phyloP scores from a whole-genome alignment of 92 coral and sea anemone genomes.

The Actinernus sp. region DNA sequence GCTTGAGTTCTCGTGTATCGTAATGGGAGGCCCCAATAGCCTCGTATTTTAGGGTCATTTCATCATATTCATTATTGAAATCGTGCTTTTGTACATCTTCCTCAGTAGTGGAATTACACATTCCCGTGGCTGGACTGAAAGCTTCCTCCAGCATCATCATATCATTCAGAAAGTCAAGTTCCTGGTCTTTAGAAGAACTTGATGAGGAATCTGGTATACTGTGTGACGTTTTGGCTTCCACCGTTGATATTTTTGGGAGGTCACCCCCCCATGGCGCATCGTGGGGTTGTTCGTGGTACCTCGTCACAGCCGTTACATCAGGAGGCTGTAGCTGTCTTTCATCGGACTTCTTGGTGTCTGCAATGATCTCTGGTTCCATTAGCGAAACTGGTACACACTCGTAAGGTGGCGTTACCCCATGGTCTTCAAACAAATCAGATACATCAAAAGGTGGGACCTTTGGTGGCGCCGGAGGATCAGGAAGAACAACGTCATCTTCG shows the following conservation, averaged over 20 bases:
- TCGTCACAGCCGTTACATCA: not conserved
- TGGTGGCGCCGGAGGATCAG: not conserved
- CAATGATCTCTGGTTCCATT: constrained; percentile 1
- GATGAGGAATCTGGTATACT: constrained; percentile 42
- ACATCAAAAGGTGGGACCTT: not conserved
- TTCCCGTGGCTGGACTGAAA: not conserved
- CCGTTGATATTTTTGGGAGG: constrained; percentile 24
- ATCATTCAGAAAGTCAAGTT: constrained; percentile 66
- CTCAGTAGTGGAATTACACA: not conserved
- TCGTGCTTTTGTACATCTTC: not conserved
- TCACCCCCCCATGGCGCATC: constrained; percentile 35
- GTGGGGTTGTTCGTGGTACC: not conserved
- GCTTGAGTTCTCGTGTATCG: not conserved
- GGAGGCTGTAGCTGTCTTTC: not conserved
- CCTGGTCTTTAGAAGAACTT: constrained; percentile 53
- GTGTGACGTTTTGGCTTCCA: constrained; percentile 18
- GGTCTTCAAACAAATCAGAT: not conserved
- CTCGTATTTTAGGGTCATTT: too few relatives aligned
- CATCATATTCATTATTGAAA: too few relatives aligned
- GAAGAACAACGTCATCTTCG: not conserved
- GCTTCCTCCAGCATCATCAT: constrained; percentile 61
- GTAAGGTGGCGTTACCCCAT: not conserved
- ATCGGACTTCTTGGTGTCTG: constrained; percentile 1
- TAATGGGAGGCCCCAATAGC: not conserved
- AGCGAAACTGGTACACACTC: not conserved